phyloP scores from a whole-genome alignment of 2,797 vertebrate species.

The Mormyrus proboscirostris region DNA sequence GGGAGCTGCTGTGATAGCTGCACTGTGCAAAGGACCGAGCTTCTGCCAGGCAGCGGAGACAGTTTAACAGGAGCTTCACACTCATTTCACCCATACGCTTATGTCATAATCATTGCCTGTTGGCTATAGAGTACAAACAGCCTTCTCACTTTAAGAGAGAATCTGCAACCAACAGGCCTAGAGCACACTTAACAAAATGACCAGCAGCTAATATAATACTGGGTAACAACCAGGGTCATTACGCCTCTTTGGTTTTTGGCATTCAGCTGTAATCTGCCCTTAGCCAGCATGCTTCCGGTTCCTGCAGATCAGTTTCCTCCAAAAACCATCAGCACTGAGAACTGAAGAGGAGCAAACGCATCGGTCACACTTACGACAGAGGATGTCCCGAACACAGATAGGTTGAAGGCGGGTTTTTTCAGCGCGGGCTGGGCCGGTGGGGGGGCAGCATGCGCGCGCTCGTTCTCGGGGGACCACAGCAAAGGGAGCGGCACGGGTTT shows the following conservation, averaged over 20 bases:
- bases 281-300: background rate
- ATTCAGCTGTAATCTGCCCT: background rate
- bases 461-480: slow-evolving; percentile 86
- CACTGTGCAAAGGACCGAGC: background rate
- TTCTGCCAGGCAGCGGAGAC: background rate
- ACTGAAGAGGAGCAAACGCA: background rate
- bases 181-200: background rate
- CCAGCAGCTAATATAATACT: background rate
- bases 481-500: slow-evolving; percentile 77
- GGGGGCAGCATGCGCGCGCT: slow-evolving; percentile 72
- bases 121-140: background rate
- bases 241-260: background rate
- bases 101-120: background rate
- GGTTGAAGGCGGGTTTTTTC: slow-evolving; percentile 91
- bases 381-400: slow-evolving; percentile 82
- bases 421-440: slow-evolving; percentile 73
- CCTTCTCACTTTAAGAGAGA: background rate
- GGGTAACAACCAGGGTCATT: background rate
- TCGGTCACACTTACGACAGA: slow-evolving; percentile 57
- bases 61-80: background rate
- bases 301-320: background rate
- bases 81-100: background rate
- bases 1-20: background rate
- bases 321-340: background rate
- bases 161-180: background rate